A percentile compares a stretch with the other conserved stretches of the same genome.
Conservation (phyloP, 1,140 invertebrate species). For the Himalopsyche phryganea region DNA sequence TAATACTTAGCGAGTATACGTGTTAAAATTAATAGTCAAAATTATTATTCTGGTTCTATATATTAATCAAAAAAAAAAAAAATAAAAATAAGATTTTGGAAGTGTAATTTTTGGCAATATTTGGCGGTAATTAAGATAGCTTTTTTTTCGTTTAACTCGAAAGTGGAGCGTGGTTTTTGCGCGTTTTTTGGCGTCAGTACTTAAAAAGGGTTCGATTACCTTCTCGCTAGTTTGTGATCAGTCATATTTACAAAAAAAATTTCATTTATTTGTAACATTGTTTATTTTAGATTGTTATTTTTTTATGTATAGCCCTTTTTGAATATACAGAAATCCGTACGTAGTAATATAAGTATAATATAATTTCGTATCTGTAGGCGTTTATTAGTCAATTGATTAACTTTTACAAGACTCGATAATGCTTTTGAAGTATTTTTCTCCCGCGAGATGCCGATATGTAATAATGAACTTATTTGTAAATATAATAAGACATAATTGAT, state of each 20-base stretch:
- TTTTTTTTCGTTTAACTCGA: conserved; percentile 6
- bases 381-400: conserved; percentile 35
- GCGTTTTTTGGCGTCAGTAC: conserved; percentile 22
- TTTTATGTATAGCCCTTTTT: conserved; percentile 29
- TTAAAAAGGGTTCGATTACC: conserved; percentile 22
- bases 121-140: conserved; percentile 22
- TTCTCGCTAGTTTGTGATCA: conserved; percentile 29
- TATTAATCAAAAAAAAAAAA: conserved; percentile 26
- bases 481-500: conserved; percentile 24
- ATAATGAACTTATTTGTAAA: conserved; percentile 34
- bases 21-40: conserved; percentile 35
- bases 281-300: conserved; percentile 19
- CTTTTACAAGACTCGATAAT: conserved; percentile 33
- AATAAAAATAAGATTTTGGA: conserved; percentile 35
- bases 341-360: conserved; percentile 31
- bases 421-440: conserved; percentile 34
- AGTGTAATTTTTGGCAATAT: conserved; percentile 31
- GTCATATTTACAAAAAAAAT: conserved; percentile 8
- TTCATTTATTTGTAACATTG: not conserved
- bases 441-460: conserved; percentile 34
- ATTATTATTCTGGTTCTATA: conserved; percentile 35
- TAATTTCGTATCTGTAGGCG: conserved; percentile 20
- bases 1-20: conserved; percentile 36
- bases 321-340: conserved; percentile 23
- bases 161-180: not conserved